Evolutionary conservation across 2,888 invertebrate species (phyloP).

Genomic region (Noctuana brunneofusca): DNA sequence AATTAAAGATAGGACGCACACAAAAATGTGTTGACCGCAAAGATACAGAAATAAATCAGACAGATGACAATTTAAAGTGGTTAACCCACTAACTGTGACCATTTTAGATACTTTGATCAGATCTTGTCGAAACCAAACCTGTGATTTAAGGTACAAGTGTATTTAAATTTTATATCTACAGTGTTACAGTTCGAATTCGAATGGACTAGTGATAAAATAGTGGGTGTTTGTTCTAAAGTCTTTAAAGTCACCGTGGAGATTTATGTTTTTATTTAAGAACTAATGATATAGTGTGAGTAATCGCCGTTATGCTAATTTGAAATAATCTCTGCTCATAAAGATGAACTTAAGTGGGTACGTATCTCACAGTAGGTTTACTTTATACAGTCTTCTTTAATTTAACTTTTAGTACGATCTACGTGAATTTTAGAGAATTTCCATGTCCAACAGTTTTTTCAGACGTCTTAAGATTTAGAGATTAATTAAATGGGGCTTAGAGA

Average conservation of each 20-base stretch:
- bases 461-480: too few species aligned
- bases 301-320: conserved; percentile 78
- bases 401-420: too few species aligned
- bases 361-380: conserved; percentile 9
- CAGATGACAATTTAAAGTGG: conserved; percentile 84
- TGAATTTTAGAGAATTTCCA: too few species aligned
- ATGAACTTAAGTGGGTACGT: conserved; percentile 39
- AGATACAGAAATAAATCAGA: conserved; percentile 82
- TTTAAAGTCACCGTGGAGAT: conserved; percentile 71
- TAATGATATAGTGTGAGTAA: conserved; percentile 76
- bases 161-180: conserved; percentile 48
- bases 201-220: conserved; percentile 50
- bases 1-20: conserved; percentile 55
- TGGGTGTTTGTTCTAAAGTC: conserved; percentile 79
- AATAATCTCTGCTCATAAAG: conserved; percentile 61
- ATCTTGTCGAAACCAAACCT: conserved; percentile 77
- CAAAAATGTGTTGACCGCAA: conserved; percentile 79
- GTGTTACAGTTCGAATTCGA: conserved; percentile 57
- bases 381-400: conserved; percentile 7
- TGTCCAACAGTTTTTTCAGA: too few species aligned
- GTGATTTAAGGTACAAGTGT: conserved; percentile 43
- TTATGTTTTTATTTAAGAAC: conserved; percentile 82
- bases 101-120: conserved; percentile 83
- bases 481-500: too few species aligned
- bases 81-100: conserved; percentile 84